Conservation (phyloP, 2,113 vertebrate genomes). For the Dasypus novemcinctus region DNA sequence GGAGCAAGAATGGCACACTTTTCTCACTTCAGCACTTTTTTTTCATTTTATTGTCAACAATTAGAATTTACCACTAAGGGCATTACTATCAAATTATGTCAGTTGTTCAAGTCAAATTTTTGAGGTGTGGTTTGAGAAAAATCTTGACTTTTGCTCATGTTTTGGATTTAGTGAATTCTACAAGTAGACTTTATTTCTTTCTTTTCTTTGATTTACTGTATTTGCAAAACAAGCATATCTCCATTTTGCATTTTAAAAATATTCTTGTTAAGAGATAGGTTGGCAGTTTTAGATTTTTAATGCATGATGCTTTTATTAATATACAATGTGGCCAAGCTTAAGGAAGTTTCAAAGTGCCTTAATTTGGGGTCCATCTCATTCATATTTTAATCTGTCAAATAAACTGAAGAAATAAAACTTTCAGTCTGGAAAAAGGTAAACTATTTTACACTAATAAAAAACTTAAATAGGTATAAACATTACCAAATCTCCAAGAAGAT, state of each 20-base stretch:
- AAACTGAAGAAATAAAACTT: not conserved
- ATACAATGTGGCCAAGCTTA: not conserved
- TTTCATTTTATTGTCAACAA: constrained; percentile 79
- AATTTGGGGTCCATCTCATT: not conserved
- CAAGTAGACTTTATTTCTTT: not conserved
- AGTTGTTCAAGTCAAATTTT: constrained; percentile 72
- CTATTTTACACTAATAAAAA: not conserved
- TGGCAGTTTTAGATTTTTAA: not conserved
- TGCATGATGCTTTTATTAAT: not conserved
- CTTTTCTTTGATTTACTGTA: not conserved
- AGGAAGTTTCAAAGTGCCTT: not conserved
- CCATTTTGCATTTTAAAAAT: not conserved
- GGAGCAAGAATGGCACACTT: constrained; percentile 60
- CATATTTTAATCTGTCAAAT: not conserved
- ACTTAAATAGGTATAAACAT: not conserved
- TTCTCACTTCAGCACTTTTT: constrained; percentile 77
- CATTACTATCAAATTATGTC: constrained; percentile 71
- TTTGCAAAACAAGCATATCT: not conserved
- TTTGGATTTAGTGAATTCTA: constrained; percentile 14
- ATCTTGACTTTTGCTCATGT: not conserved
- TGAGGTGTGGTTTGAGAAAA: constrained; percentile 66
- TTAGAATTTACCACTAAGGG: constrained; percentile 76
- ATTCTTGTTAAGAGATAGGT: not conserved
- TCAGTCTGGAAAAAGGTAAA: not conserved
- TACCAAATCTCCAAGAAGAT: not conserved